Percentiles rank a stretch among this genome's conserved stretches.
Conservation (phyloP, 2,113 vertebrate genomes). For the Gallinago media region DNA sequence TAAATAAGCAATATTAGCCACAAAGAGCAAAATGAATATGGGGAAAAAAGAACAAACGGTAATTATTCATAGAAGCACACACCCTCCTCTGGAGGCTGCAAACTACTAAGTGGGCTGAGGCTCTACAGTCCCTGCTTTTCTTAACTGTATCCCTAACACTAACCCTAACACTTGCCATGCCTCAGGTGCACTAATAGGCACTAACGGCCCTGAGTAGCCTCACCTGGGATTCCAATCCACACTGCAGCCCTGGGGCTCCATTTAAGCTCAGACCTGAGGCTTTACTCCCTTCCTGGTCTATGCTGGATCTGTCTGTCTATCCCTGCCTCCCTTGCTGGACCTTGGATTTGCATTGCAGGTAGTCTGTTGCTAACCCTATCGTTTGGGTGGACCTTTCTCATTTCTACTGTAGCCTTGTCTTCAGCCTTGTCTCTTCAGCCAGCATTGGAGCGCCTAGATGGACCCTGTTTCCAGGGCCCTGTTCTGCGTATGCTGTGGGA, state of each 20-base stretch:
- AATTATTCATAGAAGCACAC: background rate
- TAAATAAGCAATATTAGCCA: constrained; percentile 29
- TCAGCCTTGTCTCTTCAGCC: background rate
- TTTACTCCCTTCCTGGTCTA: accelerated
- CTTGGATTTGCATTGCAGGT: background rate
- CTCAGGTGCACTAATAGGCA: background rate
- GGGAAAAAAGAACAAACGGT: background rate
- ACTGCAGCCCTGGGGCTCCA: background rate
- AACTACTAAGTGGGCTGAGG: background rate
- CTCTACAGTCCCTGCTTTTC: background rate
- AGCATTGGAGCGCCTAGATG: background rate
- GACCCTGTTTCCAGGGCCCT: background rate
- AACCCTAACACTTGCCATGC: accelerated
- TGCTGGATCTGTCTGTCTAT: accelerated
- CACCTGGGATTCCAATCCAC: background rate
- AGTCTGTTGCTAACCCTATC: background rate
- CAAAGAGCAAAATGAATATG: background rate
- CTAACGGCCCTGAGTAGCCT: background rate
- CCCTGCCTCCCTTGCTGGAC: background rate
- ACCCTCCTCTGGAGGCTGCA: background rate
- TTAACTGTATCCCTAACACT: background rate
- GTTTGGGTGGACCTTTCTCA: background rate
- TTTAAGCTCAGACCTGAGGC: background rate
- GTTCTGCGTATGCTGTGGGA: background rate
- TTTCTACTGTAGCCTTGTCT: background rate